Conservation (phyloP, 1,140 invertebrate genomes). For the Drosophila tsacasi region DNA sequence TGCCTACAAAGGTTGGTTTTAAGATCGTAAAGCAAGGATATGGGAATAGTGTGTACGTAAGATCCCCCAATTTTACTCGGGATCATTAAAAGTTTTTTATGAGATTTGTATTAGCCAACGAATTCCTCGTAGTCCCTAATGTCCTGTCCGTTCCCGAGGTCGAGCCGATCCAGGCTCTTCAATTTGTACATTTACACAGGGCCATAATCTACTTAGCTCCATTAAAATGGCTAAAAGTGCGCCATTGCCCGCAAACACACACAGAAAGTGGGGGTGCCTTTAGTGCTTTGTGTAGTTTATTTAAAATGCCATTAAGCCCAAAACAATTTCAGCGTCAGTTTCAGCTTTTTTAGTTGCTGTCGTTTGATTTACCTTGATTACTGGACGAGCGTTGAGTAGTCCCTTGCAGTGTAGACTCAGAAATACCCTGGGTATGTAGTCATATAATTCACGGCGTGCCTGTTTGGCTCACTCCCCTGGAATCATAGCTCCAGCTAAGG, state of each 20-base stretch:
- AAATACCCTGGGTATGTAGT: conserved; percentile 31
- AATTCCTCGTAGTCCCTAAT: background rate
- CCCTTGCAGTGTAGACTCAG: background rate
- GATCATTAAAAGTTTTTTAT: conserved; percentile 47
- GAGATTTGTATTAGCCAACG: conserved; percentile 32
- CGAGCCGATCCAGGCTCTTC: conserved; percentile 35
- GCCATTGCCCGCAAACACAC: conserved; percentile 36
- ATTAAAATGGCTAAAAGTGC: conserved; percentile 74
- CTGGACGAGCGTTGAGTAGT: conserved; percentile 42
- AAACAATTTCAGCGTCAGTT: conserved; percentile 66
- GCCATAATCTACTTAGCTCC: conserved; percentile 70
- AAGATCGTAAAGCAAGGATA: conserved; percentile 1
- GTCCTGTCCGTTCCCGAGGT: background rate
- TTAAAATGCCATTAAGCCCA: conserved; percentile 78
- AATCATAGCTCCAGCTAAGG: conserved; percentile 5
- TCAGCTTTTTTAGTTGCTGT: conserved; percentile 20
- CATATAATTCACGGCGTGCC: background rate
- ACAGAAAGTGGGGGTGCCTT: conserved; percentile 38
- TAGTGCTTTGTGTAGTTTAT: conserved; percentile 74
- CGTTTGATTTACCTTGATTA: conserved; percentile 62
- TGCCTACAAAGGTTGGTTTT: background rate
- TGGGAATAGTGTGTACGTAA: background rate
- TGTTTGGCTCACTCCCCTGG: background rate
- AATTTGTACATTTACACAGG: conserved; percentile 68
- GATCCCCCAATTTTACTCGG: conserved; percentile 41